Conservation (phyloP, 2,797 vertebrate genomes). For the Ambastaia sidthimunki region DNA sequence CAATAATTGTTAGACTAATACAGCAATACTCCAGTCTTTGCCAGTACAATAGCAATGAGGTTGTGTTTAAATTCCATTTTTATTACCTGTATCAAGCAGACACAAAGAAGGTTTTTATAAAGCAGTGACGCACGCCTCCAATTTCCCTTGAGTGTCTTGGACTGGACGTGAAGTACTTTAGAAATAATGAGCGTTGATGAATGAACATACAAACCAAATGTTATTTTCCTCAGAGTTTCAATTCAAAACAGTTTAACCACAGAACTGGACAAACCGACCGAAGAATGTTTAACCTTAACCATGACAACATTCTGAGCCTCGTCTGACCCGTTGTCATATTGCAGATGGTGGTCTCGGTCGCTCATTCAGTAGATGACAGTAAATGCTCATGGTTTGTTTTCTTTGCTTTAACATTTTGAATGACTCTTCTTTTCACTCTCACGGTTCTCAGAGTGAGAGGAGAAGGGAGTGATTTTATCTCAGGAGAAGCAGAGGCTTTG, state of each 20-base stretch:
- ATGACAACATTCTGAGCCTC: slow-evolving; percentile 23
- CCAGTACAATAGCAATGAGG: too few relatives aligned
- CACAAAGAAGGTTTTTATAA: slow-evolving; percentile 32
- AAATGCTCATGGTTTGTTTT: neutral
- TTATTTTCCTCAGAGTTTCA: slow-evolving; percentile 49
- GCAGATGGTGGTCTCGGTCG: slow-evolving; percentile 1
- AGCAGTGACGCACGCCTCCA: slow-evolving; percentile 33
- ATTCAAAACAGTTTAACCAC: slow-evolving; percentile 41
- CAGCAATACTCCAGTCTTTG: too few relatives aligned
- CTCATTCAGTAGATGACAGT: neutral
- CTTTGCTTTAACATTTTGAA: slow-evolving; percentile 22
- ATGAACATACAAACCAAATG: slow-evolving; percentile 34
- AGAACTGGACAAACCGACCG: slow-evolving; percentile 29
- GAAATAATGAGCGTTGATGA: slow-evolving; percentile 39
- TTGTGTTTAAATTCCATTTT: too few relatives aligned
- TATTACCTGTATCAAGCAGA: too few relatives aligned
- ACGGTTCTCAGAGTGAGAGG: neutral
- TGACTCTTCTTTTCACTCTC: slow-evolving; percentile 13
- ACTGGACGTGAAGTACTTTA: slow-evolving; percentile 35
- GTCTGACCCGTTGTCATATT: slow-evolving; percentile 38
- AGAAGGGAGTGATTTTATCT: slow-evolving; percentile 36
- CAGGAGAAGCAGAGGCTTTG: slow-evolving; percentile 9
- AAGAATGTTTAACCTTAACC: slow-evolving; percentile 14
- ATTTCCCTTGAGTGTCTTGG: slow-evolving; percentile 30
- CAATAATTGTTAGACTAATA: slow-evolving; percentile 1